Evolutionary conservation across 2,113 vertebrate genomes (phyloP), one percentile per base, ranked within the genome.

Genomic region (Psilopsiagon aymara): DNA sequence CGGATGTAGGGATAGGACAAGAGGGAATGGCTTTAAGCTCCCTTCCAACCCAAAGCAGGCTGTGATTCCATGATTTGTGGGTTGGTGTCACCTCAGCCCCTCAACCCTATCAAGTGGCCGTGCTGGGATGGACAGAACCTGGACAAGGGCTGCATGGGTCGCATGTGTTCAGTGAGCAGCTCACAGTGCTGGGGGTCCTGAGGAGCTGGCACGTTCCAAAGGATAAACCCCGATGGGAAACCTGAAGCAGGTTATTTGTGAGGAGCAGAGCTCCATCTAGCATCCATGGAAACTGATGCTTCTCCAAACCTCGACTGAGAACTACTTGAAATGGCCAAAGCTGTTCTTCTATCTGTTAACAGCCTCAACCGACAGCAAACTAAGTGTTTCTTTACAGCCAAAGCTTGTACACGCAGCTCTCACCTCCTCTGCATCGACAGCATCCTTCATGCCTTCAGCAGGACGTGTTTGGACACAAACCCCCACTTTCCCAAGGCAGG

Each of bases 251-350:
- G 17, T 41, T 78, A 44, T 94, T 95, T 90, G 86, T 0, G 89
- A 88, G 93, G 77, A 86, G 83, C 96, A 96, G 19, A 97, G 96
- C 96, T 97, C 96, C 96, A 95, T 59, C 96, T 97, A 97, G 96
- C 95, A 92, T 57, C 81, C 86, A 8, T 9, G 53, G 44, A 64
- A 91, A 86, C n/a, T 2, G 49, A 31, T 66, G 91, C 95, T 86
- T 49, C 86, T 49, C 80, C 20, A 31, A n/a, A 81, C 60, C 84
- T 70, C 33, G 13, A 83, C 52, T 83, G 68, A 2, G 52, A 57
- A 62, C 49, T 49, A 27, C 71, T 70, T 59, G 57, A 59, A 59
- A 23, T 59, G 57, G 57, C 33, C 57, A 35, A 59, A 75, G 78
- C 75, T 71, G n/a, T 6, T 87, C 33, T 7, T 84, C 33, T 67